A percentile compares a stretch with the other conserved stretches of the same genome.
phyloP scores from a whole-genome alignment of 2,888 invertebrate species.

The Xylota segnis region DNA sequence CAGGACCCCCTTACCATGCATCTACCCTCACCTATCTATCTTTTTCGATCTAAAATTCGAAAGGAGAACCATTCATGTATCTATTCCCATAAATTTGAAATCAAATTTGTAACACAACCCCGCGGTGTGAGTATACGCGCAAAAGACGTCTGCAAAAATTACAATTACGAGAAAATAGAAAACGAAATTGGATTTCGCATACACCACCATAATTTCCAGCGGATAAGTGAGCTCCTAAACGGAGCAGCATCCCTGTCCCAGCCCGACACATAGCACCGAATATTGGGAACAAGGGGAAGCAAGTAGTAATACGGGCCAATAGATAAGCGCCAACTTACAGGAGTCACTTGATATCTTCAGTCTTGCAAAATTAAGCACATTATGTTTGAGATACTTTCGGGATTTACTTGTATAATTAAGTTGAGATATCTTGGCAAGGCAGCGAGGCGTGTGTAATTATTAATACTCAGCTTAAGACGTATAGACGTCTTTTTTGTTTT shows the following conservation, averaged over 20 bases:
- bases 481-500: slow-evolving; percentile 6
- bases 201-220: slow-evolving; percentile 36
- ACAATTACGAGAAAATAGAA: slow-evolving; percentile 40
- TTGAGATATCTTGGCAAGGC: slow-evolving; percentile 60
- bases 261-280: slow-evolving; percentile 15
- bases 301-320: slow-evolving; percentile 51
- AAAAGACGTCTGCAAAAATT: slow-evolving; percentile 15
- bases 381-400: slow-evolving; percentile 63
- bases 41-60: too few relatives aligned
- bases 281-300: slow-evolving; percentile 24
- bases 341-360: slow-evolving; percentile 64
- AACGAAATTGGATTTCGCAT: slow-evolving; percentile 47
- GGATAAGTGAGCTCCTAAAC: slow-evolving; percentile 35
- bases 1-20: too few relatives aligned
- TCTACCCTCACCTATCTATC: too few relatives aligned
- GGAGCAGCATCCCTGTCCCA: neutral
- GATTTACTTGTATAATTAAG: slow-evolving; percentile 72
- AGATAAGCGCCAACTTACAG: slow-evolving; percentile 62
- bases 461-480: slow-evolving; percentile 56
- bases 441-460: slow-evolving; percentile 62
- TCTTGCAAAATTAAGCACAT: slow-evolving; percentile 65
- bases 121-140: neutral
- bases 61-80: too few relatives aligned
- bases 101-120: slow-evolving; percentile 19
- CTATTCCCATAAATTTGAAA: slow-evolving; percentile 17